Conservation (phyloP, 1,140 invertebrate genomes). For the Palaemon carinicauda region DNA sequence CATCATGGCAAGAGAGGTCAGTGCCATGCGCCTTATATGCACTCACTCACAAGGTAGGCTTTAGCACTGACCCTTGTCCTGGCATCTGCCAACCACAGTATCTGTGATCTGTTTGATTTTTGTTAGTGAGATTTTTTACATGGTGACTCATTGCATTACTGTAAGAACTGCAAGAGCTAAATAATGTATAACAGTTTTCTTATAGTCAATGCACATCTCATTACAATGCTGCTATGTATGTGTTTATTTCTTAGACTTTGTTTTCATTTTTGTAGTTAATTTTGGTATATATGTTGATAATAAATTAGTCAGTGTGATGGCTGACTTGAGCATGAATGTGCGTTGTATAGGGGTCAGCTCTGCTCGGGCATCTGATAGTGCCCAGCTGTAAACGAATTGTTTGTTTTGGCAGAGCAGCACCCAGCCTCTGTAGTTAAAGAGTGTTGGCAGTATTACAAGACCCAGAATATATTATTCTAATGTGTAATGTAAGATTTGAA, state of each 20-base stretch:
- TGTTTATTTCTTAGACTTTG: conserved; percentile 34
- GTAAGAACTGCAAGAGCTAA: conserved; percentile 47
- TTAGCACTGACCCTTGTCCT: conserved; percentile 10
- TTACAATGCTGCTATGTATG: conserved; percentile 33
- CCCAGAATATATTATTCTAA: conserved; percentile 14
- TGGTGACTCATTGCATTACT: conserved; percentile 39
- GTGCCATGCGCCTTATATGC: neutral
- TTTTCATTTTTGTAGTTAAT: neutral
- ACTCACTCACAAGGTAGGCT: conserved; percentile 2
- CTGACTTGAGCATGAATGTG: conserved; percentile 6
- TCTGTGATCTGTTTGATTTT: conserved; percentile 53
- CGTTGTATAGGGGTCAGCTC: conserved; percentile 17
- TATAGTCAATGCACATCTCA: conserved; percentile 20
- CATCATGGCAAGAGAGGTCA: conserved; percentile 15
- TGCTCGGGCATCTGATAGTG: conserved; percentile 21
- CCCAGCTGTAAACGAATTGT: conserved; percentile 11
- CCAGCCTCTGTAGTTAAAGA: conserved; percentile 25
- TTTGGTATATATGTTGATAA: conserved; percentile 16
- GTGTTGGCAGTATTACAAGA: conserved; percentile 48
- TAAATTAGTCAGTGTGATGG: conserved; percentile 21
- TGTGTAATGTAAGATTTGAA: conserved; percentile 10
- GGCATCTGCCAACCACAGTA: conserved; percentile 35
- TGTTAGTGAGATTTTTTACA: conserved; percentile 48
- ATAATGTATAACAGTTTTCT: conserved; percentile 16
- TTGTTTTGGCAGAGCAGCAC: neutral